These are phyloP conservation scores for Pheosia gnoma DNA, from an alignment of 2,888 invertebrate species.

Conservation along the genomic window DNA sequence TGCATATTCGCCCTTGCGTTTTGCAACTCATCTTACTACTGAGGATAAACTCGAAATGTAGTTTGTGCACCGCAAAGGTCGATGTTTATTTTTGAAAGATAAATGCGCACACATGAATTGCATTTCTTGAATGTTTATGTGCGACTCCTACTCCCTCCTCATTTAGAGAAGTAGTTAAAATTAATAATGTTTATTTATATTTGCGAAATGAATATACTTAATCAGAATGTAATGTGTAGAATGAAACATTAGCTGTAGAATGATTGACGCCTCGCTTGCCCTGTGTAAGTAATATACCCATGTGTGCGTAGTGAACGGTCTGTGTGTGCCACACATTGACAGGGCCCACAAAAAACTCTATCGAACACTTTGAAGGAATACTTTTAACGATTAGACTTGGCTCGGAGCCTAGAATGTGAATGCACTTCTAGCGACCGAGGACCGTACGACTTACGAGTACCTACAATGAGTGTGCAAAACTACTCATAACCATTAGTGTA, in stretches of 20 bases:
- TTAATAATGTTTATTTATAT: slow-evolving; percentile 1
- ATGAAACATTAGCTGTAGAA: slow-evolving; percentile 3
- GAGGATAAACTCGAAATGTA: background rate
- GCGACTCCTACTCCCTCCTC: background rate
- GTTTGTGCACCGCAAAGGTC: background rate
- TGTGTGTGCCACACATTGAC: slow-evolving; percentile 22
- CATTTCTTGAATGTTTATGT: background rate
- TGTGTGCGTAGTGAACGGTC: background rate
- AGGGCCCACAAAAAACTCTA: background rate
- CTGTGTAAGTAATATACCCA: background rate
- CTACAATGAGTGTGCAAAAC: slow-evolving; percentile 26
- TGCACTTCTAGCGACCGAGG: slow-evolving; percentile 39
- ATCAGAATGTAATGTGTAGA: background rate
- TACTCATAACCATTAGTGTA: slow-evolving; percentile 26
- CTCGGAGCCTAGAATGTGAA: slow-evolving; percentile 47
- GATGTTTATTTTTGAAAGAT: slow-evolving; percentile 5
- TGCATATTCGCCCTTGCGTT: background rate
- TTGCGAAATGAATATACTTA: background rate
- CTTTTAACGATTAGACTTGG: slow-evolving; percentile 49
- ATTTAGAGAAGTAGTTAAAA: background rate
- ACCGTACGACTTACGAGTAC: slow-evolving; percentile 26
- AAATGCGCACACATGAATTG: background rate
- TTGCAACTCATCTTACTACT: background rate
- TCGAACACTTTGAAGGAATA: slow-evolving; percentile 36
- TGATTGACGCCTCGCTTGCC: slow-evolving; percentile 14